phyloP scores from a whole-genome alignment of 1,140 invertebrate genomes.

The Caerostris extrusa region DNA sequence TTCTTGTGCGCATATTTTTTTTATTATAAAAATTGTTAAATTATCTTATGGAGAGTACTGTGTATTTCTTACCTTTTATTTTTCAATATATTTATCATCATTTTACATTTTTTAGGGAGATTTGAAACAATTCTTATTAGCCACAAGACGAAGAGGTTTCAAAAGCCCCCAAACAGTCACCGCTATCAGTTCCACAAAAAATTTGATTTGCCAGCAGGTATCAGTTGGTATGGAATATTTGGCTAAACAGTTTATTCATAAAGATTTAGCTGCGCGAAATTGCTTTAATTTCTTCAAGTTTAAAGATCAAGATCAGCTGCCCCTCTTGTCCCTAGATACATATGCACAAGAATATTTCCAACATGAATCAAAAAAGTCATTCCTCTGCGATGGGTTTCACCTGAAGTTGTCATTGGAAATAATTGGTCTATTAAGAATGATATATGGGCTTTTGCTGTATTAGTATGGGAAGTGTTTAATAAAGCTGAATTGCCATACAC shows the following conservation, averaged over 20 bases:
- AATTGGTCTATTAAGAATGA: constrained; percentile 97
- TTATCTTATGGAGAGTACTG: no score
- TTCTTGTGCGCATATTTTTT: no score
- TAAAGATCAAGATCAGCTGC: constrained; percentile 91
- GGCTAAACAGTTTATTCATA: constrained; percentile 89
- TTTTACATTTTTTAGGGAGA: constrained; percentile 86
- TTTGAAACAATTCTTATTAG: constrained; percentile 93
- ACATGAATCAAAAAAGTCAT: constrained; percentile 84
- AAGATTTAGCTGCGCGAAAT: constrained; percentile 95
- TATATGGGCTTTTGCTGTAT: constrained; percentile 93
- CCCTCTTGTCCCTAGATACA: constrained; percentile 87
- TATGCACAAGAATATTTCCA: constrained; percentile 79
- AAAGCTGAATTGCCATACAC: constrained; percentile 89
- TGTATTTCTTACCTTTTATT: no score
- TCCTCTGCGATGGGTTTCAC: constrained; percentile 92
- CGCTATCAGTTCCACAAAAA: constrained; percentile 88
- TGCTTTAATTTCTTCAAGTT: constrained; percentile 91
- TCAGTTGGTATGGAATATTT: constrained; percentile 92
- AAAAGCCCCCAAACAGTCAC: constrained; percentile 83
- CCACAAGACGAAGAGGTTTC: constrained; percentile 85
- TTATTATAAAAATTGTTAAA: no score
- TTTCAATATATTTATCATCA: not conserved
- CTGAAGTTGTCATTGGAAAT: constrained; percentile 93
- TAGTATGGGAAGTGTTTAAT: constrained; percentile 95
- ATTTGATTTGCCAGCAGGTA: constrained; percentile 89